Evolutionary conservation across 2,888 invertebrate genomes (phyloP), one percentile per base, ranked within the genome.

Genomic region (Drosophila barbarae): DNA sequence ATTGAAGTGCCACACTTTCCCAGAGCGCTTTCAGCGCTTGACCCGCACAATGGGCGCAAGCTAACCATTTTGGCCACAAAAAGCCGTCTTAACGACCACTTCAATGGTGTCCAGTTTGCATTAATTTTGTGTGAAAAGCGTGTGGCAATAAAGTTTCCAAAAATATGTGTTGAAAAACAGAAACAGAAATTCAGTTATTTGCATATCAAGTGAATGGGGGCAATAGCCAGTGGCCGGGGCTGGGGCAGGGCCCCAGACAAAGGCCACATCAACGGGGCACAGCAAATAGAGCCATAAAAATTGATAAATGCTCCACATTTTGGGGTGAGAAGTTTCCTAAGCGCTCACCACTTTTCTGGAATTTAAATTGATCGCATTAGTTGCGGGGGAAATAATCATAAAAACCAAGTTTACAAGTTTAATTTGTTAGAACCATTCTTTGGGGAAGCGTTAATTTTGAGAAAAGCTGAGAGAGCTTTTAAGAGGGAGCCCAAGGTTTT

Each of bases 141-240:
- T 63, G 50, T 28, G 52, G 58, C 72, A 52, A 77, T 81, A 84
- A 77, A 81, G 68, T 65, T 63, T 50, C 69, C 63, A 72, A 76
- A 83, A 78, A 81, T 84, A 84, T 84, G 81, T 81, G 78, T 77
- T 77, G 81, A 77, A 78, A 78, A 81, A 76, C 69, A 71, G 28
- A 77, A 71, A 66, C 69, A 68, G 30, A 77, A 77, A 66, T 71
- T 65, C 55, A 38, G 68, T 55, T 60, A 79, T 79, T 84, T 84
- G 84, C 78, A 79, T 84, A 79, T 80, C 71, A 69, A 69, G 74
- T 67, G 67, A 83, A 75, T 79, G 57, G 49, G 65, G 63, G 30
- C 42, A 32, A 5, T 5, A 30, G 18, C 15, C 26, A 3, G 42
- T 0, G 42, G 3, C 44, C 1, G 28, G 10, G 28, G 10, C 15